A percentile compares a stretch with the other conserved stretches of the same genome.
Evolutionary conservation across 2,113 vertebrate genomes (phyloP).

Genomic region (Globicephala melas): DNA sequence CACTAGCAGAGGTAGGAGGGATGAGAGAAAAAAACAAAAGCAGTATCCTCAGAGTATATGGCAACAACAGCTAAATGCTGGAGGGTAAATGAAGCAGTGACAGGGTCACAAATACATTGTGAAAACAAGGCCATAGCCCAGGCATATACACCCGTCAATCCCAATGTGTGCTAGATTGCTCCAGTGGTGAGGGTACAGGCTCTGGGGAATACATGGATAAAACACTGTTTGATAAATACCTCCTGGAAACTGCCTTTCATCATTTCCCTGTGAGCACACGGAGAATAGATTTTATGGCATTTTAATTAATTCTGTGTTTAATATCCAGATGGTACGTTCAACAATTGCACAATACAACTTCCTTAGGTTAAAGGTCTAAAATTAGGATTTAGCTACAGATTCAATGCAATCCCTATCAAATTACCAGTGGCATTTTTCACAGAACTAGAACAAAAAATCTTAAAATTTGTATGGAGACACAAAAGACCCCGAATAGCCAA

Average conservation of each 20-base stretch:
- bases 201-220: not conserved
- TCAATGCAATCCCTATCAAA: too few species aligned
- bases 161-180: not conserved
- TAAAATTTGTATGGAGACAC: too few species aligned
- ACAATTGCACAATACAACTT: not conserved
- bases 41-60: not conserved
- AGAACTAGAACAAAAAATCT: too few species aligned
- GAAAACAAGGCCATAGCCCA: not conserved
- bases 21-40: not conserved
- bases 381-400: not conserved
- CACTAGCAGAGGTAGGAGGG: not conserved
- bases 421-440: too few species aligned
- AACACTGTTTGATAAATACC: not conserved
- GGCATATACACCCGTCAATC: not conserved
- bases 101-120: not conserved
- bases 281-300: not conserved
- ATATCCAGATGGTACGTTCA: conserved; percentile 37
- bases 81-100: not conserved
- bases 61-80: not conserved
- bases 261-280: conserved; percentile 18
- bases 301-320: conserved; percentile 34
- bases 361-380: not conserved
- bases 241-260: not conserved
- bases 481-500: too few species aligned
- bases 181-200: not conserved